phyloP scores from a whole-genome alignment of 2,888 invertebrate genomes.

The Coelopa pilipes region DNA sequence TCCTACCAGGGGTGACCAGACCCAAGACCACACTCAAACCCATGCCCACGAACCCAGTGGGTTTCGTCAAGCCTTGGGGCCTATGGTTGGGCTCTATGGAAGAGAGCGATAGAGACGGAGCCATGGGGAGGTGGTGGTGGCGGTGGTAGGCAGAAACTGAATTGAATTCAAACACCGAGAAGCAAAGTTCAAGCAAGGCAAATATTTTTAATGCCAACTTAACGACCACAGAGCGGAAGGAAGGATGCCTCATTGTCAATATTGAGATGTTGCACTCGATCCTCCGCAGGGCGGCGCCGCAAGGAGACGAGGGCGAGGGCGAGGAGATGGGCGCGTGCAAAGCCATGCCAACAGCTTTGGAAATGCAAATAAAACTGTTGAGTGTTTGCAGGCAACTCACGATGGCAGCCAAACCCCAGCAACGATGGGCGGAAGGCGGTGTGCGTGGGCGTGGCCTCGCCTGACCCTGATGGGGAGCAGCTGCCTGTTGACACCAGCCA shows the following conservation, averaged over 20 bases:
- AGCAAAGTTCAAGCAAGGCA: slow-evolving; percentile 5
- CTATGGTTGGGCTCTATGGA: too few species aligned
- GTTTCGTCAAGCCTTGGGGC: too few species aligned
- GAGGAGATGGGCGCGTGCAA: too few species aligned
- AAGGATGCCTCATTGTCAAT: slow-evolving; percentile 20
- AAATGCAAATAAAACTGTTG: slow-evolving; percentile 18
- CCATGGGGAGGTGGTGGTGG: not conserved
- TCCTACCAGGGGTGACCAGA: too few species aligned
- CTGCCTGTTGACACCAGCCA: slow-evolving; percentile 2
- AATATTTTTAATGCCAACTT: slow-evolving; percentile 29
- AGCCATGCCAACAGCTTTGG: too few species aligned
- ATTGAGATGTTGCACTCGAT: slow-evolving; percentile 15
- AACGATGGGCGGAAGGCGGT: too few species aligned
- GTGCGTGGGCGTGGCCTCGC: too few species aligned
- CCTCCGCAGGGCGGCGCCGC: not conserved
- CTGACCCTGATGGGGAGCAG: not conserved
- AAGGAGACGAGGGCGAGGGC: too few species aligned
- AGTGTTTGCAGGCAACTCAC: not conserved
- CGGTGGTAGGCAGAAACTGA: slow-evolving; percentile 4
- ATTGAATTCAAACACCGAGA: slow-evolving; percentile 18
- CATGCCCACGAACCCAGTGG: too few species aligned
- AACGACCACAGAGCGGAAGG: slow-evolving; percentile 25
- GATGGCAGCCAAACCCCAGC: too few species aligned
- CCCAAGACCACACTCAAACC: too few species aligned
- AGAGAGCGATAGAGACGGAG: not conserved